Base-by-base conservation (phyloP, 2,797 vertebrate species). In the Rhinophrynus dorsalis region DNA sequence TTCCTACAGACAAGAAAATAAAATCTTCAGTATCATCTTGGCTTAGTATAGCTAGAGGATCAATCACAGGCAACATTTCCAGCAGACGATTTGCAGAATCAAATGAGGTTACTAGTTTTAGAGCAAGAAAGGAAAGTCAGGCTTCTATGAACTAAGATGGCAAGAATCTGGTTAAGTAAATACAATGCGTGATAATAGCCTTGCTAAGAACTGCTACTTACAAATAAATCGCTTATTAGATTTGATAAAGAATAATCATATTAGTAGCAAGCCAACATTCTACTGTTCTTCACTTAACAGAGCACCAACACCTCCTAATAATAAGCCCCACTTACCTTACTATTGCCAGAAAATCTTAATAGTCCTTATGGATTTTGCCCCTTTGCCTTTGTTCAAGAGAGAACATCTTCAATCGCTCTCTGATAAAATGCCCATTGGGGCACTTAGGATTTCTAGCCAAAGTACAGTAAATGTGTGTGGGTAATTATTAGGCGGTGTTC, bases 1-100 rank as follows among this genome's bases (percentile, higher is more conserved):
- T 85, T 98, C 96, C 97, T 99, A 60, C 50, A 83, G 81, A 79
- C 1, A 60, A 67, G 20, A 30, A 56, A 67, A 2, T 24, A 33
- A 50, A 73, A 74, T 0, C n/a, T 62, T 76, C 52, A 75, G 62
- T 58, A 24, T 37, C 38, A 40, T 48, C 62, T 76, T 1, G 55
- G 9, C n/a, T 58, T 15, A 2, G 2, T 17, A 15, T 3, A 40
- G n/a, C 63, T 9, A 79, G 58, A 82, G 12, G 74, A 38, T 67
- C 63, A 74, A 23, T 52, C 29, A 42, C 17, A 61, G 38, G 55
- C 27, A 76, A 23, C 24, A 18, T 78, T 55, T 79, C 69, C 74
- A 79, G 30, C 64, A 74, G 0, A 67, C n/a, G 78, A 73, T 69
- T 59, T 54, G 29, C 68, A 80, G 58, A 71, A 79, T 60, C 54